phyloP scores from a whole-genome alignment of 2,888 invertebrate species.

The Aspidiotus rigidus region DNA sequence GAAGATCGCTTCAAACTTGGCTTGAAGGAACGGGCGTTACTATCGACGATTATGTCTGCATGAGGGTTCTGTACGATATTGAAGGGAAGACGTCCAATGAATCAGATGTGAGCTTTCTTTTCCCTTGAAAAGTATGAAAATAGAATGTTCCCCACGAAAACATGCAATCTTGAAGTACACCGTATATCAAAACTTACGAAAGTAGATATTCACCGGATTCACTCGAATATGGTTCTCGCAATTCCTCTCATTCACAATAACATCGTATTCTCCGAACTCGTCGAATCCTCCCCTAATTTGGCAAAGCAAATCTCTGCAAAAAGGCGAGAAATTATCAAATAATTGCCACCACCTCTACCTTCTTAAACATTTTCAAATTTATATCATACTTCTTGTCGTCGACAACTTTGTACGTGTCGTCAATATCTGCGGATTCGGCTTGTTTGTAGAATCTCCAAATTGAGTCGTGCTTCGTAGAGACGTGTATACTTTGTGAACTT shows the following conservation, averaged over 20 bases:
- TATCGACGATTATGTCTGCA: no score
- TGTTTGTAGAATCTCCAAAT: slow-evolving; percentile 23
- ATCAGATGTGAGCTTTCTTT: no score
- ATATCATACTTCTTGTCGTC: slow-evolving; percentile 15
- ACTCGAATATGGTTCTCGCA: slow-evolving; percentile 52
- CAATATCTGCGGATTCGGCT: neutral
- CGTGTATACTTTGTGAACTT: slow-evolving; percentile 9
- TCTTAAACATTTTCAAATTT: neutral
- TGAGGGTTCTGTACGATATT: no score
- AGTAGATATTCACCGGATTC: slow-evolving; percentile 61
- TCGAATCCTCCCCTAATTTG: slow-evolving; percentile 45
- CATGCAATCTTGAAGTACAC: neutral
- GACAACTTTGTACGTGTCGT: neutral
- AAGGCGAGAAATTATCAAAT: neutral
- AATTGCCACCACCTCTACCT: neutral
- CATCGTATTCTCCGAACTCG: slow-evolving; percentile 63
- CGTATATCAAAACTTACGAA: slow-evolving; percentile 50
- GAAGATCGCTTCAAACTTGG: no score
- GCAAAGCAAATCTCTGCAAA: slow-evolving; percentile 16
- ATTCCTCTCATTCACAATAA: slow-evolving; percentile 48
- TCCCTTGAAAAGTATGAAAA: no score
- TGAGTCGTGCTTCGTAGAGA: slow-evolving; percentile 20
- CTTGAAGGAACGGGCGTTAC: no score
- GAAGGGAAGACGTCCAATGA: no score
- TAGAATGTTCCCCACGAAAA: no score